Conservation (phyloP, 2,888 invertebrate genomes). For the Cheiracanthium punctorium region DNA sequence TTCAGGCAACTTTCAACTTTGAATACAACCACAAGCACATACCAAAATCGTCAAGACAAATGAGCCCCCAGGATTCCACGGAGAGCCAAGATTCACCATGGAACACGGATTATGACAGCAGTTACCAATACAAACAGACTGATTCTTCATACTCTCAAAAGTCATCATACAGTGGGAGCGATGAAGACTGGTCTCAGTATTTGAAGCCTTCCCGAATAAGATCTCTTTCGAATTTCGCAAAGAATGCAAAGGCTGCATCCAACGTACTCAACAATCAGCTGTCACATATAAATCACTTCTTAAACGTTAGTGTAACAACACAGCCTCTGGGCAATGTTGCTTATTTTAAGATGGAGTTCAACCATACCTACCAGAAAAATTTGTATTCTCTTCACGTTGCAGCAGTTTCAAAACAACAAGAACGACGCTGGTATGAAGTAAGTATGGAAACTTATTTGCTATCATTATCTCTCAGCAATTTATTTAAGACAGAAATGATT, state of each 20-base stretch:
- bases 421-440: not conserved
- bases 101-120: too few relatives aligned
- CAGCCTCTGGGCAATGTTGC: not conserved
- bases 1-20: not conserved
- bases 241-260: not conserved
- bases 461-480: too few relatives aligned
- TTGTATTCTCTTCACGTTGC: not conserved
- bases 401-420: not conserved
- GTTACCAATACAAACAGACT: too few relatives aligned
- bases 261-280: not conserved
- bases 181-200: slow-evolving; percentile 4
- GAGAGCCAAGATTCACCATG: too few relatives aligned
- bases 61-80: too few relatives aligned
- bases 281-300: not conserved
- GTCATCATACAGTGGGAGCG: too few relatives aligned
- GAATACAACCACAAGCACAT: not conserved
- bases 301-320: slow-evolving; percentile 1
- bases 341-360: not conserved
- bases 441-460: too few relatives aligned
- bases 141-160: too few relatives aligned
- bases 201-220: not conserved
- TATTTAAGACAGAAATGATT: too few relatives aligned
- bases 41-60: too few relatives aligned
- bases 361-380: slow-evolving; percentile 9
- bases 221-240: not conserved